phyloP scores from a whole-genome alignment of 2,888 invertebrate genomes.

The Gasteruption jaculator region DNA sequence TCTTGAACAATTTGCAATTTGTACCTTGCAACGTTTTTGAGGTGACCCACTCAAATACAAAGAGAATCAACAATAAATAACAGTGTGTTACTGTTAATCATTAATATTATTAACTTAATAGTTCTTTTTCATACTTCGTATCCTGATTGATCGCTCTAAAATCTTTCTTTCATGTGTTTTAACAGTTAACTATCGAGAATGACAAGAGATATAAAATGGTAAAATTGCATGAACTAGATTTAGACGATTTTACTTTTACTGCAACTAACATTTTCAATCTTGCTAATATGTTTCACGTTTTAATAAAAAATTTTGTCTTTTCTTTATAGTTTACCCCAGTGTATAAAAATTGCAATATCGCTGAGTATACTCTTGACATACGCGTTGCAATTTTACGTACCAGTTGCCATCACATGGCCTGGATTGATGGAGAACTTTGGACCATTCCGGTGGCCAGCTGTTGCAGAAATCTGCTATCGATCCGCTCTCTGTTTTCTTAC shows the following conservation, averaged over 20 bases:
- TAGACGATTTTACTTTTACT: no score
- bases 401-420: slow-evolving; percentile 87
- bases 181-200: no score
- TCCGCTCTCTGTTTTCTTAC: slow-evolving; percentile 72
- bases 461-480: slow-evolving; percentile 69
- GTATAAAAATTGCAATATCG: slow-evolving; percentile 79
- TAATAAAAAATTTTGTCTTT: slow-evolving; percentile 17
- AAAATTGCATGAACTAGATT: no score
- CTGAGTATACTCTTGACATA: slow-evolving; percentile 85
- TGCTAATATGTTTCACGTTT: no score
- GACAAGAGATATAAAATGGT: no score
- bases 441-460: slow-evolving; percentile 57
- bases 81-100: no score
- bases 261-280: not conserved
- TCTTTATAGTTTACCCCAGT: slow-evolving; percentile 70
- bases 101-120: no score
- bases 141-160: slow-evolving; percentile 1
- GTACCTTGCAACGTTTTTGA: no score
- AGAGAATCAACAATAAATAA: no score
- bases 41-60: no score
- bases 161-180: not conserved
- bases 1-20: no score
- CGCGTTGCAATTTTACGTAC: slow-evolving; percentile 93
- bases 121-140: not conserved
- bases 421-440: slow-evolving; percentile 56